Evolutionary conservation across 1,140 invertebrate genomes (phyloP).

Genomic region (Ips nitidus): DNA sequence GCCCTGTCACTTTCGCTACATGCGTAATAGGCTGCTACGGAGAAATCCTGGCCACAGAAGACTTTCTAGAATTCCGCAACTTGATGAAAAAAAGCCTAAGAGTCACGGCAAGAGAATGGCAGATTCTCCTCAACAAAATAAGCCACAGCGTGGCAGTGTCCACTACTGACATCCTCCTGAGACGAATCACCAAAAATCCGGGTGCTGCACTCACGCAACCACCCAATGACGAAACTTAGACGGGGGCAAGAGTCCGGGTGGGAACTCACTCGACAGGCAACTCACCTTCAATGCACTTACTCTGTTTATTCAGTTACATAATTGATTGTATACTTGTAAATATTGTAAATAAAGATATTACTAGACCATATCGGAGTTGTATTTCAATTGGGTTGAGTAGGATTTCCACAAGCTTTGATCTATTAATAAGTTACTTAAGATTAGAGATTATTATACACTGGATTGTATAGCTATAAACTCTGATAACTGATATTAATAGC

Average conservation of each 20-base stretch:
- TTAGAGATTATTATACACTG: too few relatives aligned
- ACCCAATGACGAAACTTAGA: too few relatives aligned
- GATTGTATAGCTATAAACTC: too few relatives aligned
- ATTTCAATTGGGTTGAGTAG: background rate
- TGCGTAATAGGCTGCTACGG: background rate
- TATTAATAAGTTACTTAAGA: too few relatives aligned
- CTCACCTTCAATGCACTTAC: too few relatives aligned
- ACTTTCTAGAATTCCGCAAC: background rate
- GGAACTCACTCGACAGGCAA: too few relatives aligned
- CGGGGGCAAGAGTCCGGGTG: too few relatives aligned
- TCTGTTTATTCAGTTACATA: too few relatives aligned
- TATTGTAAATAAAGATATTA: background rate
- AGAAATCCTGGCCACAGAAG: slow-evolving; percentile 2
- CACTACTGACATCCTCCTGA: background rate
- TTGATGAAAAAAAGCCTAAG: background rate
- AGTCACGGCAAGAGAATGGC: slow-evolving; percentile 1
- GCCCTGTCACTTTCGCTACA: background rate
- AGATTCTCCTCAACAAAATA: background rate
- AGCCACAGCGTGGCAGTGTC: background rate
- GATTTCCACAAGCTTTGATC: too few relatives aligned
- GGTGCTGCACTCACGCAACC: too few relatives aligned
- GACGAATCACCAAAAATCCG: background rate
- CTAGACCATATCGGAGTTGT: slow-evolving; percentile 20
- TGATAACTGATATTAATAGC: too few relatives aligned
- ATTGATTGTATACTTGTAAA: too few relatives aligned